Percentiles rank a stretch among this genome's conserved stretches.
These are phyloP conservation scores for Nymphalis io DNA, from an alignment of 1,140 invertebrate genomes.

Conservation along the genomic window DNA sequence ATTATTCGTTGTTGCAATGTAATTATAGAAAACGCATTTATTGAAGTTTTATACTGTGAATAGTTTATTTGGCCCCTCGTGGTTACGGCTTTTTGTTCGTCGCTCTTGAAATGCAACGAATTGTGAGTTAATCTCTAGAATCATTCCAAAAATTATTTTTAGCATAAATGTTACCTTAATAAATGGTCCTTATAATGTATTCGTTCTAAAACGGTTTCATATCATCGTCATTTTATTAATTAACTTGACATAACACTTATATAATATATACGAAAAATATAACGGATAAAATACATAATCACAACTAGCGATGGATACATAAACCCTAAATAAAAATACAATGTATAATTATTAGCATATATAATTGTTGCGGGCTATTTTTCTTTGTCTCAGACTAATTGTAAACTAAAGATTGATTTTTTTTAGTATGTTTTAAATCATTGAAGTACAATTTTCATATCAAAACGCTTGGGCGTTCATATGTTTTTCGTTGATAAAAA, in stretches of 20 bases:
- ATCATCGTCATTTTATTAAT: too few relatives aligned
- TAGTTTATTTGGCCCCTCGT: slow-evolving; percentile 20
- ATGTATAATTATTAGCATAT: too few relatives aligned
- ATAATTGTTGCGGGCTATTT: background rate
- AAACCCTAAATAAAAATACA: too few relatives aligned
- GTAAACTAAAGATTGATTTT: background rate
- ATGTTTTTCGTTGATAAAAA: slow-evolving; percentile 5
- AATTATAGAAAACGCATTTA: slow-evolving; percentile 33
- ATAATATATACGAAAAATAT: too few relatives aligned
- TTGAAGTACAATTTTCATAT: slow-evolving; percentile 34
- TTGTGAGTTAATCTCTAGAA: slow-evolving; percentile 18
- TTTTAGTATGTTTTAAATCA: background rate
- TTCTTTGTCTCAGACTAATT: background rate
- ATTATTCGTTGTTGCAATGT: slow-evolving; percentile 29
- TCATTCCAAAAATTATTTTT: slow-evolving; percentile 29
- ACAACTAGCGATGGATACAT: too few relatives aligned
- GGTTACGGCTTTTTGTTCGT: slow-evolving; percentile 6
- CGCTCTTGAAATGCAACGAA: slow-evolving; percentile 36
- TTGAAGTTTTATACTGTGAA: slow-evolving; percentile 30
- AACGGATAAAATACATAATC: too few relatives aligned
- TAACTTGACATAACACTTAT: too few relatives aligned
- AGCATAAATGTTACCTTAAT: background rate
- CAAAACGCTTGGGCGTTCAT: slow-evolving; percentile 10
- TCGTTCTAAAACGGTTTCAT: too few relatives aligned
- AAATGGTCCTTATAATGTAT: background rate